A percentile compares a stretch with the other conserved stretches of the same genome.
Conservation (phyloP, 2,113 vertebrate species). For the Amblyopsis rosae region DNA sequence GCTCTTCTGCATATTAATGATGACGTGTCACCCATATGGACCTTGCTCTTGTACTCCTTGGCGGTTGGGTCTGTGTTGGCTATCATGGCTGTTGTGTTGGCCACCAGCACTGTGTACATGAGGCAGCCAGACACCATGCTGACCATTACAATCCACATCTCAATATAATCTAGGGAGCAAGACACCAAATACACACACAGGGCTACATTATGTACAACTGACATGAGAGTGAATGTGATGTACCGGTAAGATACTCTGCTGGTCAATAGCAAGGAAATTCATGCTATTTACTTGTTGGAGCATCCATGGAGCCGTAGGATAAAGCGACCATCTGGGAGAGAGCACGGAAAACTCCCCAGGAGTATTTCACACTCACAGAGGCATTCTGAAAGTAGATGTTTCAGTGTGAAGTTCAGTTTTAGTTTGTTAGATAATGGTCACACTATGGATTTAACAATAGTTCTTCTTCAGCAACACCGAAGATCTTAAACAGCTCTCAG, state of each 20-base stretch:
- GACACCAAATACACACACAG: neutral
- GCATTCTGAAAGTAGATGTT: slow-evolving; percentile 59
- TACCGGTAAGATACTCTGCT: neutral
- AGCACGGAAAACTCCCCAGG: slow-evolving; percentile 75
- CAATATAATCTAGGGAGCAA: slow-evolving; percentile 69
- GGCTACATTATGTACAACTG: no score
- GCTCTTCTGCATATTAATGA: no score
- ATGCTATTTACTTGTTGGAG: slow-evolving; percentile 69
- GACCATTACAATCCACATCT: slow-evolving; percentile 77
- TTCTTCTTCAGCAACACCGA: no score
- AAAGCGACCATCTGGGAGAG: slow-evolving; percentile 78
- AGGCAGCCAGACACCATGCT: slow-evolving; percentile 77
- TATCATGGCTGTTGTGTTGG: slow-evolving; percentile 73
- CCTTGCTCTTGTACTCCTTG: slow-evolving; percentile 77
- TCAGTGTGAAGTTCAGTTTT: no score
- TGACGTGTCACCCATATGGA: slow-evolving; percentile 29
- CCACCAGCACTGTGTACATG: slow-evolving; percentile 76
- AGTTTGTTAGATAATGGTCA: no score
- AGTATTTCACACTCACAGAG: slow-evolving; percentile 74
- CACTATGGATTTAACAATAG: no score
- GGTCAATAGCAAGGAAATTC: neutral
- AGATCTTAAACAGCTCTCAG: no score
- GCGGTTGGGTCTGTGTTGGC: slow-evolving; percentile 66
- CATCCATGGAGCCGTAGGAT: slow-evolving; percentile 70
- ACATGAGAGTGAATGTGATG: neutral